phyloP scores from a whole-genome alignment of 1,140 invertebrate genomes.

The Drosophila pachea region DNA sequence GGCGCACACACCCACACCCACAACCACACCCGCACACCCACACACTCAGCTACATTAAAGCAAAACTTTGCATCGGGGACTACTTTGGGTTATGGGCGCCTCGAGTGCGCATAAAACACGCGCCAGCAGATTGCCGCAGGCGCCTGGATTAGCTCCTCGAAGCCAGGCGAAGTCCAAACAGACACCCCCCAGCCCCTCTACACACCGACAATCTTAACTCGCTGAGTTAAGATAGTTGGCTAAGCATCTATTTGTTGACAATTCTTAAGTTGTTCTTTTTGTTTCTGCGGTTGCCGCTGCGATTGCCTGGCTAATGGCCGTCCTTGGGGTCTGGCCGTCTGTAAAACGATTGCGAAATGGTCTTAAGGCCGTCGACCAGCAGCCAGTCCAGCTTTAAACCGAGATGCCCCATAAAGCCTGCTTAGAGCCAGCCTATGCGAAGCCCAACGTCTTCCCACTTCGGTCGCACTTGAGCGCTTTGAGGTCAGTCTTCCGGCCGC shows the following conservation, averaged over 20 bases:
- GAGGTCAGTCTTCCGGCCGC: not conserved
- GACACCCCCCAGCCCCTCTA: not conserved
- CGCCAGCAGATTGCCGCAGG: slow-evolving; percentile 50
- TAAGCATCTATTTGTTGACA: slow-evolving; percentile 41
- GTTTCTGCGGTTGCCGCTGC: slow-evolving; percentile 4
- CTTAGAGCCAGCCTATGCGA: not conserved
- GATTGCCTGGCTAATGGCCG: slow-evolving; percentile 24
- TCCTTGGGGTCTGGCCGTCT: slow-evolving; percentile 43
- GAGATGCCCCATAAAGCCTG: no score
- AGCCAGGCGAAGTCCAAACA: not conserved
- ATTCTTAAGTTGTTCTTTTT: slow-evolving; percentile 23
- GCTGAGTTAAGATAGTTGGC: slow-evolving; percentile 31
- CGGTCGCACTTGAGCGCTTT: not conserved
- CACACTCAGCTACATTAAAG: slow-evolving; percentile 52
- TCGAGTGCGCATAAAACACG: slow-evolving; percentile 71
- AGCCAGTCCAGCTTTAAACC: not conserved
- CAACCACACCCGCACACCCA: slow-evolving; percentile 28
- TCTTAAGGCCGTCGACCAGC: not conserved
- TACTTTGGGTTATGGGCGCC: slow-evolving; percentile 71
- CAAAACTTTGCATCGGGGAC: slow-evolving; percentile 68
- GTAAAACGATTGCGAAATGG: slow-evolving; percentile 32
- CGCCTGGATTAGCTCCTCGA: slow-evolving; percentile 13
- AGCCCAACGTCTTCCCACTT: not conserved
- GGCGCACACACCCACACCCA: slow-evolving; percentile 14
- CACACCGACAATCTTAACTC: not conserved